Conservation (phyloP, 1,140 invertebrate species). For the Cotesia glomerata region DNA sequence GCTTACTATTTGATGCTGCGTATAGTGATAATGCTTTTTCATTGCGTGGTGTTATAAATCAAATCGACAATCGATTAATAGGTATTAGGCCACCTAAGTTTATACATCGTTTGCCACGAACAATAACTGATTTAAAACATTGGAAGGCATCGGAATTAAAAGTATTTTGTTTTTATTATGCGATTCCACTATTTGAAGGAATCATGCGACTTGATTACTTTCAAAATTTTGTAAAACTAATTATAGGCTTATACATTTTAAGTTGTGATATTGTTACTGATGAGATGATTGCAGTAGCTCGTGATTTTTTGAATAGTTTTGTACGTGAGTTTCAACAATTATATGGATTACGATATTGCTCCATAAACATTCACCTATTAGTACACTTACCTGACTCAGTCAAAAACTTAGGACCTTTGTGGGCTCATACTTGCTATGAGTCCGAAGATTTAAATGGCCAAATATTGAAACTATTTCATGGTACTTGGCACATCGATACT, state of each 20-base stretch:
- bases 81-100: slow-evolving; percentile 26
- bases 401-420: neutral
- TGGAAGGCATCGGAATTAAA: slow-evolving; percentile 30
- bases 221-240: slow-evolving; percentile 19
- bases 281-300: neutral
- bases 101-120: slow-evolving; percentile 15
- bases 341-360: neutral
- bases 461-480: slow-evolving; percentile 3
- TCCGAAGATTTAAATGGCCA: slow-evolving; percentile 15
- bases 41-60: neutral
- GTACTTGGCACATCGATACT: neutral
- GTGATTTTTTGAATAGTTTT: slow-evolving; percentile 8
- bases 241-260: slow-evolving; percentile 26
- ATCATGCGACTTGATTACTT: slow-evolving; percentile 12
- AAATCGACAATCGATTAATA: slow-evolving; percentile 12
- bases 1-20: slow-evolving; percentile 16
- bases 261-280: slow-evolving; percentile 6
- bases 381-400: neutral
- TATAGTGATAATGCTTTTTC: slow-evolving; percentile 10
- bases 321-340: slow-evolving; percentile 8
- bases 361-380: neutral
- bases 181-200: slow-evolving; percentile 8
- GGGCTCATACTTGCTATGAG: neutral
- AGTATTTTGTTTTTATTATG: slow-evolving; percentile 28
- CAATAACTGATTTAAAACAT: slow-evolving; percentile 13